A percentile compares a stretch with the other conserved stretches of the same genome.
Evolutionary conservation across 1,140 invertebrate genomes (phyloP).

Genomic region (Eumaeus atala): DNA sequence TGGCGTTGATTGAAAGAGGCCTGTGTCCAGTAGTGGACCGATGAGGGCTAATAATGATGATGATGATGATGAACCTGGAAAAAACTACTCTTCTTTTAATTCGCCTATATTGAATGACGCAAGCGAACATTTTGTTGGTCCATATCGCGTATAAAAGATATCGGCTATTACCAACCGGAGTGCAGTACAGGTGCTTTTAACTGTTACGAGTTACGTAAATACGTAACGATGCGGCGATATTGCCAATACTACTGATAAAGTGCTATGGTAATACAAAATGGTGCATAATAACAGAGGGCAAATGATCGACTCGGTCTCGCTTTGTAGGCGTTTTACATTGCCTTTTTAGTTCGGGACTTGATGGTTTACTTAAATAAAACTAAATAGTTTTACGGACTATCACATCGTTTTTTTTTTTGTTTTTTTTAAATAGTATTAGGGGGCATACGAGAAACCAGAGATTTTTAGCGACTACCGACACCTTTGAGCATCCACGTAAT

Average conservation of each 20-base stretch:
- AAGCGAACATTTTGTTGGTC: not conserved
- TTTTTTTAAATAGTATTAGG: too few species aligned
- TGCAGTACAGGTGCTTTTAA: constrained; percentile 21
- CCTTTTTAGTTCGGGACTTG: not conserved
- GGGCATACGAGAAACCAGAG: too few species aligned
- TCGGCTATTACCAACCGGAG: not conserved
- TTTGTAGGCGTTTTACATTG: constrained; percentile 6
- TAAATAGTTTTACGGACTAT: too few species aligned
- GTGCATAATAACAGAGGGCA: constrained; percentile 6
- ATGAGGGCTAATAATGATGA: too few species aligned
- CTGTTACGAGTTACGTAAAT: constrained; percentile 16
- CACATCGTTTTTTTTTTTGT: too few species aligned
- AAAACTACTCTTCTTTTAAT: too few species aligned
- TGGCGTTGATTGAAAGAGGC: too few species aligned
- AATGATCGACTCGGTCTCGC: not conserved
- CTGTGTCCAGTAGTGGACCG: too few species aligned
- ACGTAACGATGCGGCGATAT: constrained; percentile 14
- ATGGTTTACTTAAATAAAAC: not conserved
- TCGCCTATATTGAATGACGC: not conserved
- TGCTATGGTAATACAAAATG: constrained; percentile 12
- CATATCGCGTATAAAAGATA: not conserved
- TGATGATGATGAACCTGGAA: too few species aligned
- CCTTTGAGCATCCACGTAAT: too few species aligned
- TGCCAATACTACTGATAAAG: constrained; percentile 23
- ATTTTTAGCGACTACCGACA: too few species aligned